Evolutionary conservation across 2,888 invertebrate genomes (phyloP), one percentile per base, ranked within the genome.

Genomic region (Caenorhabditis sp.): DNA sequence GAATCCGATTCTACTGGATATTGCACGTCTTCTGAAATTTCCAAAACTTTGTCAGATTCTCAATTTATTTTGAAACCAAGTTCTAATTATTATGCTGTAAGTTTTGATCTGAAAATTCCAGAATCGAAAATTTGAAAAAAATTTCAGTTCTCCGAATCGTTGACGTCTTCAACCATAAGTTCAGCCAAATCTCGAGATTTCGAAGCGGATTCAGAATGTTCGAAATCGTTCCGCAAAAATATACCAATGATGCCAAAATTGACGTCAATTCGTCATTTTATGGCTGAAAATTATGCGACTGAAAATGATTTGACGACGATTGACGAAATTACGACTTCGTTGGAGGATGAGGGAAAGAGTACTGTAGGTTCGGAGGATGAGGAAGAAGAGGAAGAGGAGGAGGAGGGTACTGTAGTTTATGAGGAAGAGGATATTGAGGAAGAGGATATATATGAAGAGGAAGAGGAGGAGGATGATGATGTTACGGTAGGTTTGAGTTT

Each of bases 1-100:
- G 79, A 79, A 23, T 76, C 78, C 1, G 78, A 79, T 49, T 76
- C 78, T 8, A 76, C 75, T 10, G 79, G 79, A 7, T 79, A 79
- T 62, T 79, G 64, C 17, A 64, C 64, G 1, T 71, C 77, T n/a
- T 74, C 74, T 4, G 74, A 74, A 20, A 63, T 74, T 7, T 70
- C 70, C 8, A 70, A 67, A 36, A 64, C 74, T 20, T 59, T 74
- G 17, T 77, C 79, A 31, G 76, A 77, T 25, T 77, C 76, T 26
- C 79, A 79, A 59, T 79, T 79, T 50, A 79, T 79, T 57, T 72
- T 79, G 12, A 63, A 74, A 14, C 79, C 76, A 2, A 74, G 67
- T 21, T 67, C 74, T 0, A 67, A 67, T 20, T 72, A 72, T 54
- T 72, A 72, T 64, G 64, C 67, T 27, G 71, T 71, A 14, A 31